Evolutionary conservation across 2,113 vertebrate genomes (phyloP).

Genomic region (Thryonomys swinderianus): DNA sequence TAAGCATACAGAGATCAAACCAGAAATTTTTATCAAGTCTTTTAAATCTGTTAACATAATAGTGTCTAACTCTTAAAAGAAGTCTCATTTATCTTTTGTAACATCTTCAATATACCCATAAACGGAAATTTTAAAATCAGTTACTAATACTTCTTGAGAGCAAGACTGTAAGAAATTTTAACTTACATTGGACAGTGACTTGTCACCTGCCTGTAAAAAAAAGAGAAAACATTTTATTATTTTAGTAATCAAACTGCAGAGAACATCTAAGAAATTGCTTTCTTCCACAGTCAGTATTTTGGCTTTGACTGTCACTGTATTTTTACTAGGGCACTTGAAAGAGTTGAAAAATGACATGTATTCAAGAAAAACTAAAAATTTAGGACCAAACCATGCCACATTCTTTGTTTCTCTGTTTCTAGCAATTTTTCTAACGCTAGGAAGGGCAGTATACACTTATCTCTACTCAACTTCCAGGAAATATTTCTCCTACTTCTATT

Average conservation of each 20-base stretch:
- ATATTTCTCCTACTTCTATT: not conserved
- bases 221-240: constrained; percentile 59
- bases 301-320: not conserved
- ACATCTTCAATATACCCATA: constrained; percentile 1
- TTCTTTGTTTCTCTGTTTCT: not conserved
- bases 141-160: constrained; percentile 2
- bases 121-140: constrained; percentile 10
- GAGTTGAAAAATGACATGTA: not conserved
- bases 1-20: not conserved
- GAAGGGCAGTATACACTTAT: not conserved
- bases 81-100: not conserved
- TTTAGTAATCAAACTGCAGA: constrained; percentile 41
- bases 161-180: constrained; percentile 50
- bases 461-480: constrained; percentile 16
- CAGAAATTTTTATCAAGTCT: constrained; percentile 44
- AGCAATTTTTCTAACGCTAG: not conserved
- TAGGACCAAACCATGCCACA: not conserved
- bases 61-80: not conserved
- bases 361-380: not conserved
- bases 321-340: not conserved
- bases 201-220: constrained; percentile 93
- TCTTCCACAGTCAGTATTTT: not conserved
- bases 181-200: constrained; percentile 96
- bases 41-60: constrained; percentile 18
- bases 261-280: not conserved